Evolutionary conservation across 2,888 invertebrate species (phyloP).

Genomic region (Hymenopus coronatus): DNA sequence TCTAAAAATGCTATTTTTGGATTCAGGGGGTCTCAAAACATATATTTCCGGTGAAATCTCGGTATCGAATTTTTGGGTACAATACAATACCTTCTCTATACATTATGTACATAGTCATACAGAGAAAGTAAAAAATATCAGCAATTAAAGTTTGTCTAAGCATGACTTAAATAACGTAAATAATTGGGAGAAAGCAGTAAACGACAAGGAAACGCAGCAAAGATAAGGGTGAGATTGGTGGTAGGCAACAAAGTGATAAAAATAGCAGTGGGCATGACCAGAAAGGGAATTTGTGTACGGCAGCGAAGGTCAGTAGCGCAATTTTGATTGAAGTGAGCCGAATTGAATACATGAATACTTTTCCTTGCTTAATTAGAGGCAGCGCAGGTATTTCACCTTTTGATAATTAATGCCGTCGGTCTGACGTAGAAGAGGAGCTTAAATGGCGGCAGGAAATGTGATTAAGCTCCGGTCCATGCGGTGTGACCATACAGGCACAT

Average conservation of each 20-base stretch:
- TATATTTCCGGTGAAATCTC: too few species aligned
- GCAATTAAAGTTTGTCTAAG: too few species aligned
- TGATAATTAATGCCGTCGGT: neutral
- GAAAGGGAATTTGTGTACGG: neutral
- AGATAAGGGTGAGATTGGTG: neutral
- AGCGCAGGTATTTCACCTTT: neutral
- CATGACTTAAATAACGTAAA: too few species aligned
- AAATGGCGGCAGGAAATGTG: neutral
- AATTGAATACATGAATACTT: neutral
- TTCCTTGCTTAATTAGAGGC: neutral
- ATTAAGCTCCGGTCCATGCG: neutral
- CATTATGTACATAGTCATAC: too few species aligned
- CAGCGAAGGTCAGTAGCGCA: neutral
- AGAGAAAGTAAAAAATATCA: too few species aligned
- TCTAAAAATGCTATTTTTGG: too few species aligned
- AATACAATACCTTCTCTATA: too few species aligned
- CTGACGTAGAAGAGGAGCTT: neutral
- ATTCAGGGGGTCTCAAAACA: too few species aligned
- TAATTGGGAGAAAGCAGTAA: too few species aligned
- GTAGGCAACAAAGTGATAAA: neutral
- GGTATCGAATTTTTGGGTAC: too few species aligned
- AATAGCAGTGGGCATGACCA: neutral
- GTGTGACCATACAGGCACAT: neutral
- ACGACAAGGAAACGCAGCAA: neutral
- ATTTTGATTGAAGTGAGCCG: neutral